Base-by-base conservation (phyloP, 2,888 invertebrate species). In the Aradus depressus region DNA sequence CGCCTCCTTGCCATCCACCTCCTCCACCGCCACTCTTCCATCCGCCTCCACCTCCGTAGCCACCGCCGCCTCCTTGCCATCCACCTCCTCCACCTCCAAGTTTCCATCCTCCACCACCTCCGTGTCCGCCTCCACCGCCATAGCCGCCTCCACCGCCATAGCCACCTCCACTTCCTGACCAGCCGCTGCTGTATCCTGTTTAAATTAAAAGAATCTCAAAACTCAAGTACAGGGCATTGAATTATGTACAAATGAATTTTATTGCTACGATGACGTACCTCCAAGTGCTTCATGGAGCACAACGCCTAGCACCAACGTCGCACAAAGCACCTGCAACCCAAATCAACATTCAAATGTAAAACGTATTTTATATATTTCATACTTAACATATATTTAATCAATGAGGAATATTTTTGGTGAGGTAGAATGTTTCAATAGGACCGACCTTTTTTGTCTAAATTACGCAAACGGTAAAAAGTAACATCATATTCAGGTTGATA, bases 151-250 rank as follows among this genome's bases (percentile, higher is more conserved):
- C 18, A 6, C 42, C 5, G n/a, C 44, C 28, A 14, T 34, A 19
- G 5, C 16, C 18, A 12, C 42, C 38, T 5, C 44, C 34, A 32
- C 44, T 34, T 8, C 12, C 31, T 3, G 31, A 28, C 28, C 31
- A 44, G 10, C 49, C 41, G 4, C 34, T 22, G 8, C 32, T 18
- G 26, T 41, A 25, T 19, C 49, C 49, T 32, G 3, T 22, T 16
- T n/a, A n/a, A n/a, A n/a, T n/a, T n/a, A n/a, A n/a, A n/a, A n/a
- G n/a, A n/a, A 28, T 10, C 28, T 28, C 6, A 10, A 28, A 10
- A 10, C 28, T 28, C 28, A 10, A 10, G 6, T 28, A 28, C 10
- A 28, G 8, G 8, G 10, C 6, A 28, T 10, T 10, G 8, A 10
- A 28, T 28, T 28, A 28, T 28, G 10, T 28, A 28, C 10, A 10